These are phyloP conservation scores for Watsonalla binaria DNA, from an alignment of 2,888 invertebrate species.

Conservation along the genomic window DNA sequence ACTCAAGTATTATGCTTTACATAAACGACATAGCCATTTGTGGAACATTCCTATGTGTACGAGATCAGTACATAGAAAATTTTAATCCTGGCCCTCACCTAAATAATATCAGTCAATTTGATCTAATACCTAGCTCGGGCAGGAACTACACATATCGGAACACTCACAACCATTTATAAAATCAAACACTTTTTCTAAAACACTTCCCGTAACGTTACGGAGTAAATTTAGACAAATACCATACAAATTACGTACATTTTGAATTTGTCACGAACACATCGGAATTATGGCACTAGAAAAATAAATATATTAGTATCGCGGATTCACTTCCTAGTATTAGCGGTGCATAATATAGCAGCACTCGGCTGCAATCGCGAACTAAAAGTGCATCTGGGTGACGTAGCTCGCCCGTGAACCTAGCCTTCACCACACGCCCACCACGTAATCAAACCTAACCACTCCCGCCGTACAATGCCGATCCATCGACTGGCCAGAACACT, in stretches of 20 bases:
- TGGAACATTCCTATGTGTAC: too few relatives aligned
- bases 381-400: constrained; percentile 41
- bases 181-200: neutral
- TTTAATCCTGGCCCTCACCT: too few relatives aligned
- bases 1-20: neutral
- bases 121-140: too few relatives aligned
- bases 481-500: neutral
- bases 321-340: neutral
- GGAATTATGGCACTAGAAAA: neutral
- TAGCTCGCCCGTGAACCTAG: constrained; percentile 40
- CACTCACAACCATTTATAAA: too few relatives aligned
- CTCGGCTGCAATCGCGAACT: constrained; percentile 8
- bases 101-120: too few relatives aligned
- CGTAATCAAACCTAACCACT: neutral
- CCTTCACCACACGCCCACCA: constrained; percentile 13
- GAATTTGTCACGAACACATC: neutral
- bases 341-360: neutral
- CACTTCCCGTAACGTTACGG: neutral
- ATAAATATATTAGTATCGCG: neutral
- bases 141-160: too few relatives aligned
- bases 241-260: neutral
- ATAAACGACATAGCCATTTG: neutral
- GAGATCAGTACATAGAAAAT: too few relatives aligned
- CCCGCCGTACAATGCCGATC: neutral
- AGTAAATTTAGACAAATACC: neutral